Evolutionary conservation across 2,113 vertebrate genomes (phyloP).

Genomic region (Ariopsis seemanni): DNA sequence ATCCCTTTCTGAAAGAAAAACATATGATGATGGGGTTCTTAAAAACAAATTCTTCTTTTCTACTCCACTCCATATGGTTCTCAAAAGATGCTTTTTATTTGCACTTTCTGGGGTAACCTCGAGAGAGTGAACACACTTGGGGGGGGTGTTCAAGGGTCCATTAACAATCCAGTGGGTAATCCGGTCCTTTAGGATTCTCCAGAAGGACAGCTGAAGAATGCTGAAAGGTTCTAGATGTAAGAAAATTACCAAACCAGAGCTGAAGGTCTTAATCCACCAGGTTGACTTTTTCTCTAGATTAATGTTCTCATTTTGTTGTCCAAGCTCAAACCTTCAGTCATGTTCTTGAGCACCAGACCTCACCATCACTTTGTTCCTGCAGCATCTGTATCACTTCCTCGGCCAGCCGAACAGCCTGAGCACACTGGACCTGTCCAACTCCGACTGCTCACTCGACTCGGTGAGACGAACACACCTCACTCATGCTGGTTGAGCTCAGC

Average conservation of each 20-base stretch:
- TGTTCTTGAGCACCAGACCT: background rate
- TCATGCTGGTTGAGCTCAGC: background rate
- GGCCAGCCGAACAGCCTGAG: constrained; percentile 82
- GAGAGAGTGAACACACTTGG: background rate
- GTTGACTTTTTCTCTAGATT: background rate
- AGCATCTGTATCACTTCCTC: constrained; percentile 84
- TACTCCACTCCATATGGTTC: background rate
- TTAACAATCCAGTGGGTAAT: background rate
- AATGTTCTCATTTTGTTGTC: background rate
- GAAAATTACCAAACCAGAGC: background rate
- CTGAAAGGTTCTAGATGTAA: background rate
- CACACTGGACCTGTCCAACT: constrained; percentile 84
- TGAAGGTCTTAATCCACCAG: background rate
- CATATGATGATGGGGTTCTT: background rate
- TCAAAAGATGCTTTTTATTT: background rate
- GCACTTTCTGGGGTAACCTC: background rate
- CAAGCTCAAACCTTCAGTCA: background rate
- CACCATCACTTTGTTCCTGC: constrained; percentile 21
- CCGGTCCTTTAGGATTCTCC: background rate
- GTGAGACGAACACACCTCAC: constrained; percentile 63
- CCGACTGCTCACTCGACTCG: constrained; percentile 83
- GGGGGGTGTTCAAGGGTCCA: background rate
- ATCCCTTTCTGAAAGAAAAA: background rate
- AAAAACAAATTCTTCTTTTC: background rate
- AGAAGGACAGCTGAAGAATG: background rate